A percentile compares a stretch with the other conserved stretches of the same genome.
These are phyloP conservation scores for Epizoanthus fatuus DNA, from an alignment of 92 coral and sea anemone species.

Conservation along the genomic window DNA sequence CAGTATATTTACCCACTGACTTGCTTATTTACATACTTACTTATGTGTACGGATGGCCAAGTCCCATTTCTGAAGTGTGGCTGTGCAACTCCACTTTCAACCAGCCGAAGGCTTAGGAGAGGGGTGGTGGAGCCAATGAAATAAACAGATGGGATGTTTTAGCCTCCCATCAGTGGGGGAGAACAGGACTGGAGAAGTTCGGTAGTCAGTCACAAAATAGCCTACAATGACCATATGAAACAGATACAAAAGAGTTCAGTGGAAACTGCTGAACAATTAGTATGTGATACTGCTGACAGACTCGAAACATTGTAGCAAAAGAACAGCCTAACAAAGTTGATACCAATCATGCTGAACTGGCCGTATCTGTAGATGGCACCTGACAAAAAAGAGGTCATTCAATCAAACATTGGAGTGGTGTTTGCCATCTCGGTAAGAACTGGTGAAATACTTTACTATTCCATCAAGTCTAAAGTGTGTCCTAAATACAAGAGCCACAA, in stretches of 20 bases:
- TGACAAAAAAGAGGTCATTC: constrained; percentile 84
- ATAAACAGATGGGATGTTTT: too few relatives aligned
- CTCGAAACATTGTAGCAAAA: constrained; percentile 8
- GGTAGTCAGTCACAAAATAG: too few relatives aligned
- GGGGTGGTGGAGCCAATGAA: too few relatives aligned
- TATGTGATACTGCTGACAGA: constrained; percentile 64
- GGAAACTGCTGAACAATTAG: constrained; percentile 58
- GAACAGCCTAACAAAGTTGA: neutral
- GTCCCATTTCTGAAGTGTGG: too few relatives aligned
- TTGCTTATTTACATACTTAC: too few relatives aligned
- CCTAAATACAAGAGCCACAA: constrained; percentile 60
- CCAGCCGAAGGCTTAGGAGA: too few relatives aligned
- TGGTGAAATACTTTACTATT: constrained; percentile 66
- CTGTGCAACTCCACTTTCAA: too few relatives aligned
- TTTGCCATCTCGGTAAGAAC: constrained; percentile 70
- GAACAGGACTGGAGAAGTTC: too few relatives aligned
- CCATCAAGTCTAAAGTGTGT: constrained; percentile 64
- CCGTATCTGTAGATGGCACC: constrained; percentile 75
- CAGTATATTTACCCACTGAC: too few relatives aligned
- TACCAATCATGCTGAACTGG: constrained; percentile 31
- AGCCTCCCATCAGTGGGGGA: too few relatives aligned
- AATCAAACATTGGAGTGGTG: constrained; percentile 64
- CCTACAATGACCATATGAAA: constrained; percentile 70
- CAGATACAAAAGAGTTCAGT: constrained; percentile 49
- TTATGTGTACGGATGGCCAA: too few relatives aligned